phyloP scores from a whole-genome alignment of 2,797 vertebrate genomes.

The Simalia tracyae region DNA sequence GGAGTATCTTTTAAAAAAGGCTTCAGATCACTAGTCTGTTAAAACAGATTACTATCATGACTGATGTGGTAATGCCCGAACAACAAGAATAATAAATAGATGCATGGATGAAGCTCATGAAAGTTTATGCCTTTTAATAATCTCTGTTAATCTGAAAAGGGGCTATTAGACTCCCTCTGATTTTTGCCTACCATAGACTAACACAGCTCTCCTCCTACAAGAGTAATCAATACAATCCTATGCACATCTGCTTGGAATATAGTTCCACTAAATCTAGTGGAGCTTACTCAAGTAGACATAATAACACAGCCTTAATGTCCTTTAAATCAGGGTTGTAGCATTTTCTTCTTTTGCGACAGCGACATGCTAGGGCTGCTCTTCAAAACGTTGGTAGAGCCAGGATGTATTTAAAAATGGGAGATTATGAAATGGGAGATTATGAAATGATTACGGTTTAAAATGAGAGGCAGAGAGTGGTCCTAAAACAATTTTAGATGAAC shows the following conservation, averaged over 20 bases:
- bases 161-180: background rate
- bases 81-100: background rate
- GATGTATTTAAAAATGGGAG: background rate
- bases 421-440: background rate
- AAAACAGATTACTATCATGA: background rate
- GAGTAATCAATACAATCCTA: background rate
- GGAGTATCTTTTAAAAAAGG: background rate
- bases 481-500: background rate
- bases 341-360: background rate
- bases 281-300: background rate
- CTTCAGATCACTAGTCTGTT: background rate
- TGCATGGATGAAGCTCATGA: background rate
- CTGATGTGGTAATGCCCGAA: background rate
- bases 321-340: background rate
- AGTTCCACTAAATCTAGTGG: background rate
- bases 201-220: background rate
- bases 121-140: background rate
- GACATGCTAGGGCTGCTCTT: background rate
- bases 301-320: background rate
- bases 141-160: background rate
- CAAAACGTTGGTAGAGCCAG: background rate
- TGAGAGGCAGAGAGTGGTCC: background rate
- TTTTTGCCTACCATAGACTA: background rate
- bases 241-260: background rate
- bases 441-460: background rate